Evolutionary conservation across 2,797 vertebrate genomes (phyloP).

Genomic region (Alcedo quadribrachys): DNA sequence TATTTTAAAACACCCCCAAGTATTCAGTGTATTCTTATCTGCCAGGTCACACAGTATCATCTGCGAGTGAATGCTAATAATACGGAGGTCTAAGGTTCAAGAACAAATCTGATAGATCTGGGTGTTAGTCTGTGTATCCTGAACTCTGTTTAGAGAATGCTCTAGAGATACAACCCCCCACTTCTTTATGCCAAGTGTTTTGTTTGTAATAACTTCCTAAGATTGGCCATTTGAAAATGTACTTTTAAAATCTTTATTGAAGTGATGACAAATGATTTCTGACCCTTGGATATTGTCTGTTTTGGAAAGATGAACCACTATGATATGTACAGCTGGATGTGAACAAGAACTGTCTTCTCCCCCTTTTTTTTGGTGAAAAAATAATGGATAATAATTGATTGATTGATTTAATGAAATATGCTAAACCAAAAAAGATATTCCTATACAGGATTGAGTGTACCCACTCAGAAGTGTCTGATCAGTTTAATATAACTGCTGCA

Average conservation of each 20-base stretch:
- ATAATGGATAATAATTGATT: background rate
- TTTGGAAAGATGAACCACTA: background rate
- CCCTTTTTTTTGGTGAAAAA: background rate
- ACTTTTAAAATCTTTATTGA: background rate
- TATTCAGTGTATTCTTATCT: background rate
- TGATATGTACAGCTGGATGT: background rate
- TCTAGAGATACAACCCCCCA: background rate
- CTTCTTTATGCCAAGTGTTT: background rate
- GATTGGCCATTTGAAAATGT: background rate
- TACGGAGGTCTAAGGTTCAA: background rate
- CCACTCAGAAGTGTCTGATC: background rate
- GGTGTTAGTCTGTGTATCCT: too few relatives aligned
- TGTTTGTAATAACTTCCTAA: background rate
- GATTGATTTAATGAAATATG: background rate
- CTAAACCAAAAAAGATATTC: background rate
- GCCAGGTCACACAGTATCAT: background rate
- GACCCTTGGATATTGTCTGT: background rate
- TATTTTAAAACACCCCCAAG: background rate
- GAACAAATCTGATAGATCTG: background rate
- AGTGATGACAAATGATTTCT: background rate
- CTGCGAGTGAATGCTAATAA: background rate
- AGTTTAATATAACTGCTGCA: background rate
- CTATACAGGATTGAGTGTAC: background rate
- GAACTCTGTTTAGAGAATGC: background rate
- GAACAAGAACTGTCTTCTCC: background rate